phyloP scores from a whole-genome alignment of 2,797 vertebrate genomes.

The Lagocephalus sceleratus region DNA sequence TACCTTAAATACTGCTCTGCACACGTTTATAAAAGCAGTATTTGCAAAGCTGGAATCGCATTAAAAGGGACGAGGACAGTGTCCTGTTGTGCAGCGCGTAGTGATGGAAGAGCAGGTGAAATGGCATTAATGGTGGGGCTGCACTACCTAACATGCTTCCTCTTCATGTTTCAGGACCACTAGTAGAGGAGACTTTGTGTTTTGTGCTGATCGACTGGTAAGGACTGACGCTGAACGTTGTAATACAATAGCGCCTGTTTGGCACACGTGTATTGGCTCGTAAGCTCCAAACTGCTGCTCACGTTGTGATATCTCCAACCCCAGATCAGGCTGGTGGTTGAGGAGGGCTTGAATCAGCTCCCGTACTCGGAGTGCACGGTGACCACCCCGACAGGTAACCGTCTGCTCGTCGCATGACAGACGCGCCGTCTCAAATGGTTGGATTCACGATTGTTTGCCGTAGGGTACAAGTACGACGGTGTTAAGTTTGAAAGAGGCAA shows the following conservation, averaged over 20 bases:
- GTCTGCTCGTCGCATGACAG: background rate
- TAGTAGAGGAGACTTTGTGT: constrained; percentile 96
- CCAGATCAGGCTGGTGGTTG: constrained; percentile 93
- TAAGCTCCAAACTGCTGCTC: background rate
- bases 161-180: constrained; percentile 77
- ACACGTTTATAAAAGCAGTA: too few relatives aligned
- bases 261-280: background rate
- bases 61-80: too few relatives aligned
- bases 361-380: constrained; percentile 93
- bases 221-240: constrained; percentile 33
- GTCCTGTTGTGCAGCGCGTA: too few relatives aligned
- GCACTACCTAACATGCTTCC: background rate
- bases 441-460: constrained; percentile 16
- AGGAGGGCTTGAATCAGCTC: constrained; percentile 92
- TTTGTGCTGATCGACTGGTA: constrained; percentile 96
- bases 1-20: too few relatives aligned
- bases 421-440: constrained; percentile 6
- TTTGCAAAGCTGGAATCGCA: too few relatives aligned
- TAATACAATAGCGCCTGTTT: background rate
- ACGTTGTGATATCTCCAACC: background rate
- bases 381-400: constrained; percentile 90
- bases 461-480: constrained; percentile 94
- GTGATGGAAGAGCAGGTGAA: background rate
- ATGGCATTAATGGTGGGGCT: too few relatives aligned
- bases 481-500: constrained; percentile 94